These are phyloP conservation scores for Cheilosia urbana DNA, from an alignment of 2,888 invertebrate genomes.

Conservation along the genomic window DNA sequence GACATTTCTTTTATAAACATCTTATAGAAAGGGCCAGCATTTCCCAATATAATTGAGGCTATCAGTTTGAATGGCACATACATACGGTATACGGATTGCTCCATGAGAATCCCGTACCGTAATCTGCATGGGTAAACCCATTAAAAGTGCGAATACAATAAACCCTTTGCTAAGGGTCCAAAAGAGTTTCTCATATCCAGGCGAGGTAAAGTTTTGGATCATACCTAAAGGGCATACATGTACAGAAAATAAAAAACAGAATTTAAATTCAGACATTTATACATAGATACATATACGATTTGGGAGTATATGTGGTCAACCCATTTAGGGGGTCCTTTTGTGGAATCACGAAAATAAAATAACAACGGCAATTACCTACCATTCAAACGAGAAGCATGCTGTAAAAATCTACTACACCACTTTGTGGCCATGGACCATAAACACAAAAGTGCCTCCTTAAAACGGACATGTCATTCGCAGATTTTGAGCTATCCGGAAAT, in stretches of 20 bases:
- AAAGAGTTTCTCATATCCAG: constrained; percentile 4
- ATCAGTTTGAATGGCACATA: too few relatives aligned
- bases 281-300: too few relatives aligned
- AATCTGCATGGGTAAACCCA: constrained; percentile 17
- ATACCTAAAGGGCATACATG: not conserved
- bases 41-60: too few relatives aligned
- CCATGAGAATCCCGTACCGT: too few relatives aligned
- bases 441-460: constrained; percentile 22
- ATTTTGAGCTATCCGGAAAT: not conserved
- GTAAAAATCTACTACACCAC: constrained; percentile 4
- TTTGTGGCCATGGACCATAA: constrained; percentile 18
- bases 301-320: too few relatives aligned
- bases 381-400: constrained; percentile 10
- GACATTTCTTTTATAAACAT: not conserved
- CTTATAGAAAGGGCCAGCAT: too few relatives aligned
- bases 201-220: not conserved
- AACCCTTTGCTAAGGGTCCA: too few relatives aligned
- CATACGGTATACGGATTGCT: too few relatives aligned
- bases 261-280: not conserved
- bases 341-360: constrained; percentile 7
- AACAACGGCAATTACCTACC: constrained; percentile 10
- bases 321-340: not conserved
- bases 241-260: too few relatives aligned
- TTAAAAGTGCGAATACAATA: not conserved
- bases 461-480: constrained; percentile 28